A percentile compares a stretch with the other conserved stretches of the same genome.
Evolutionary conservation across 2,113 vertebrate species (phyloP).

Genomic region (Megalops atlanticus): DNA sequence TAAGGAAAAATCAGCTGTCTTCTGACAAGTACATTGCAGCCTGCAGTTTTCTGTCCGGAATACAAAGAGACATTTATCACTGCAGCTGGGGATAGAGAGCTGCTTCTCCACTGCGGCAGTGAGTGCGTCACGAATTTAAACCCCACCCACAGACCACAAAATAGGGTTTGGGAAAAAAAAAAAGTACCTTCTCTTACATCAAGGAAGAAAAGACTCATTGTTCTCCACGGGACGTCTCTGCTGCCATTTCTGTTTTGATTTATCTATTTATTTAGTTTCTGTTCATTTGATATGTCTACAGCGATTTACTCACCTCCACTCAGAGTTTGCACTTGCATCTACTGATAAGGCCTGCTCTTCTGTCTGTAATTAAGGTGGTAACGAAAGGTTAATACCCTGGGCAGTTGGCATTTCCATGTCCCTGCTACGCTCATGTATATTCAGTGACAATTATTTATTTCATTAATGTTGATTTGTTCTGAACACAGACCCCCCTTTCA

Average conservation of each 20-base stretch:
- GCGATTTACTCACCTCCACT: slow-evolving; percentile 47
- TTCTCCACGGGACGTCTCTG: neutral
- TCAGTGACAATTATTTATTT: neutral
- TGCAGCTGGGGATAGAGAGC: slow-evolving; percentile 61
- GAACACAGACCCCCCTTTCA: neutral
- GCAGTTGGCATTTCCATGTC: slow-evolving; percentile 16
- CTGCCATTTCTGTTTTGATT: neutral
- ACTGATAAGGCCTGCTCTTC: neutral
- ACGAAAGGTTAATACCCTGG: slow-evolving; percentile 20
- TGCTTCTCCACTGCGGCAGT: neutral
- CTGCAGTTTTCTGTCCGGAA: slow-evolving; percentile 66
- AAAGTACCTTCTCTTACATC: neutral
- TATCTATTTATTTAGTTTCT: neutral
- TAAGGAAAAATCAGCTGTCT: slow-evolving; percentile 65
- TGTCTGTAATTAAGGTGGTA: slow-evolving; percentile 8
- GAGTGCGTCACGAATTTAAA: neutral
- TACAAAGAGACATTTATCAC: slow-evolving; percentile 76
- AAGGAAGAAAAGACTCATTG: neutral
- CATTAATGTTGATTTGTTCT: neutral
- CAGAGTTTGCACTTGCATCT: slow-evolving; percentile 49
- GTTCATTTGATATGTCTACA: neutral
- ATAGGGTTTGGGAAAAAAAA: neutral
- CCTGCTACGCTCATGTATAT: slow-evolving; percentile 11
- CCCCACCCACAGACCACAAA: neutral
- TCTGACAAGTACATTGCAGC: slow-evolving; percentile 69